Conservation (phyloP, 2,113 vertebrate genomes). For the Narcine bancroftii region DNA sequence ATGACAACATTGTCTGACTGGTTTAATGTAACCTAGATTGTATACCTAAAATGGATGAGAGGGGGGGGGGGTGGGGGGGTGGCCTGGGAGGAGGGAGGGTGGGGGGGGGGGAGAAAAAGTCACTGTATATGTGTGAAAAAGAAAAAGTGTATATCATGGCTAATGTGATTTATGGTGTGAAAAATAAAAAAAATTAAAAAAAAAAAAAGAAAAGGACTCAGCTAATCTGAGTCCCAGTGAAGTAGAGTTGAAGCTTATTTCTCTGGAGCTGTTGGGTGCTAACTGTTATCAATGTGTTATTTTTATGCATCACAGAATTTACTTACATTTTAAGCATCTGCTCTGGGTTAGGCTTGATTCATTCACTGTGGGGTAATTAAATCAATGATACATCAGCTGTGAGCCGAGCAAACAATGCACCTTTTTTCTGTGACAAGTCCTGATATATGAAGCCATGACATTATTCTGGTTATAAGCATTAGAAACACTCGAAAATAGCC, state of each 20-base stretch:
- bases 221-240: constrained; percentile 51
- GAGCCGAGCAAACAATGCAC: constrained; percentile 51
- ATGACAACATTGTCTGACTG: no score
- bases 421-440: constrained; percentile 58
- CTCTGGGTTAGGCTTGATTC: constrained; percentile 62
- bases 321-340: constrained; percentile 75
- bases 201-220: constrained; percentile 57
- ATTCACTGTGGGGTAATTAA: constrained; percentile 70
- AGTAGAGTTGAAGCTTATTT: constrained; percentile 60
- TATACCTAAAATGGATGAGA: no score
- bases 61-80: no score
- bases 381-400: constrained; percentile 62
- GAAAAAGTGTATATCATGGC: no score
- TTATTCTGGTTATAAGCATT: constrained; percentile 49
- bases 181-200: no score
- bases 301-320: constrained; percentile 78
- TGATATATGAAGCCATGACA: constrained; percentile 55
- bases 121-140: no score
- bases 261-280: constrained; percentile 51
- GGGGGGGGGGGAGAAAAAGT: no score
- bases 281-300: constrained; percentile 67
- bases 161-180: no score
- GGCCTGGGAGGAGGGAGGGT: no score
- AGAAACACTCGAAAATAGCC: constrained; percentile 51
- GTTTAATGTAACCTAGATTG: no score